phyloP scores from a whole-genome alignment of 2,113 vertebrate genomes.

The Climacteris rufus region DNA sequence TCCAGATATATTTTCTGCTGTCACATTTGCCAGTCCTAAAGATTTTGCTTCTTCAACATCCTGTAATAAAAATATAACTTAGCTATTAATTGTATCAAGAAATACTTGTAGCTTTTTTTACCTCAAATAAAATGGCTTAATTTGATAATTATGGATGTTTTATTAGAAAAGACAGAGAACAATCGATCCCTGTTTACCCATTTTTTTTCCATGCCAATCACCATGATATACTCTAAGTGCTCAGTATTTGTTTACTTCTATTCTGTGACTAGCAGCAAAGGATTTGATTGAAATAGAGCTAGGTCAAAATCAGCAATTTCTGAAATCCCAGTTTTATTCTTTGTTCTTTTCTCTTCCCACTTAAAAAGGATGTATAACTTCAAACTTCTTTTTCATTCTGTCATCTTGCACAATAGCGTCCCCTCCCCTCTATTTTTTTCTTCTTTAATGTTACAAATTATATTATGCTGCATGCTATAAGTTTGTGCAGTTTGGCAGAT shows the following conservation, averaged over 20 bases:
- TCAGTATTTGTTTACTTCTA: neutral
- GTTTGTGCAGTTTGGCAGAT: neutral
- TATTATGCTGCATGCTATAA: neutral
- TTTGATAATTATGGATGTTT: neutral
- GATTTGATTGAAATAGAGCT: neutral
- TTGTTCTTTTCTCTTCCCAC: neutral
- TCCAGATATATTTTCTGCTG: neutral
- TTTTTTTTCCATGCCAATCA: neutral
- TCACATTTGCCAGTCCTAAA: neutral
- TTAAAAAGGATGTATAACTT: neutral
- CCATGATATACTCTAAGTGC: neutral
- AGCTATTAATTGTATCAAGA: neutral
- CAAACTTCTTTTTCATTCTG: neutral
- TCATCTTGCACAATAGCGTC: neutral
- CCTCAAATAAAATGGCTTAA: neutral
- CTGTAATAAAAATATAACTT: neutral
- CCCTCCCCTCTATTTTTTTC: neutral
- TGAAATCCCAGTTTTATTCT: neutral
- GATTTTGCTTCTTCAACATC: neutral
- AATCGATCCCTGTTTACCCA: neutral
- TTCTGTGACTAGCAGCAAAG: neutral
- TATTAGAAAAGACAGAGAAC: neutral
- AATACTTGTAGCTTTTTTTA: neutral
- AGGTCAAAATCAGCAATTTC: neutral
- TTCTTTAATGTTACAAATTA: neutral